Evolutionary conservation across 2,797 vertebrate genomes (phyloP).

Genomic region (Bucorvus abyssinicus): DNA sequence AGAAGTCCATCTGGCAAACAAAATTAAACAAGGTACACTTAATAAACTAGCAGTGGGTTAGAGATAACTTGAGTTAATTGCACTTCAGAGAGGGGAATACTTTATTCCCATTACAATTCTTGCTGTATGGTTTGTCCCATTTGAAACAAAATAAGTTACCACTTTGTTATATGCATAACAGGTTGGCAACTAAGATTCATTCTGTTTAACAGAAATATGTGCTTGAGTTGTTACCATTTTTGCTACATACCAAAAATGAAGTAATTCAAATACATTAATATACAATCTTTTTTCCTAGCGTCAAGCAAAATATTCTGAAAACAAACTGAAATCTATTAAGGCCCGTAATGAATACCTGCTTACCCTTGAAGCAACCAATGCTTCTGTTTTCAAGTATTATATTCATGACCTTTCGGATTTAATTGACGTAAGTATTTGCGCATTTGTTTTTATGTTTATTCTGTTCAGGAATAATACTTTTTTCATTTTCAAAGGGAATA

Average conservation of each 20-base stretch:
- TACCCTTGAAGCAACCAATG: constrained; percentile 95
- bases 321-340: constrained; percentile 99
- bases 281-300: constrained; percentile 78
- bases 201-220: neutral
- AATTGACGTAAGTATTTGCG: constrained; percentile 92
- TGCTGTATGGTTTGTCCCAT: constrained; percentile 2
- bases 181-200: neutral
- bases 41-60: neutral
- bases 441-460: constrained; percentile 5
- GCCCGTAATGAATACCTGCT: constrained; percentile 97
- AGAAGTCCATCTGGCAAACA: neutral
- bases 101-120: neutral
- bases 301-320: constrained; percentile 98
- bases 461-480: neutral
- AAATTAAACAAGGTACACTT: neutral
- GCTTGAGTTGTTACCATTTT: neutral
- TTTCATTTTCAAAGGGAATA: neutral
- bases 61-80: constrained; percentile 2
- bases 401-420: constrained; percentile 97
- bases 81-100: neutral
- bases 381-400: constrained; percentile 98
- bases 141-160: constrained; percentile 36
- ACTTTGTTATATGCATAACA: neutral
- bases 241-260: neutral
- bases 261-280: constrained; percentile 12